These are phyloP conservation scores for Leucophora obtusa DNA, from an alignment of 2,888 invertebrate species.

Conservation along the genomic window DNA sequence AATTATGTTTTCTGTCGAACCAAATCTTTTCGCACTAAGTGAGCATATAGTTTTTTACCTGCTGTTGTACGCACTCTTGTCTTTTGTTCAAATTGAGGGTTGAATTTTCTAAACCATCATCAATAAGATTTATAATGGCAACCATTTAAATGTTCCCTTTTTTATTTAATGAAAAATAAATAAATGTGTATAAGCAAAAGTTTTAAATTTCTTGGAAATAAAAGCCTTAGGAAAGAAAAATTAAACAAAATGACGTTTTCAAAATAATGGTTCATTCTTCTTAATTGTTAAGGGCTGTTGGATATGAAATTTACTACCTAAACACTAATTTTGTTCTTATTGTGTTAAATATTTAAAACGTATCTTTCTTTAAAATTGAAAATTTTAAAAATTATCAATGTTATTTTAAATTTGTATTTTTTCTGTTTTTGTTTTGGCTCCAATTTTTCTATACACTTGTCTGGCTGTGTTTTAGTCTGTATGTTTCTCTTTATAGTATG, in stretches of 20 bases:
- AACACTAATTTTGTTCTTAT: constrained; percentile 49
- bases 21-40: constrained; percentile 49
- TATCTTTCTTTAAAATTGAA: constrained; percentile 23
- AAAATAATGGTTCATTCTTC: constrained; percentile 43
- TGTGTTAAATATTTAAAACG: constrained; percentile 6
- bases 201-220: constrained; percentile 79
- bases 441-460: constrained; percentile 65
- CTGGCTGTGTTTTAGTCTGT: constrained; percentile 33
- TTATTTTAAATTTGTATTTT: constrained; percentile 12
- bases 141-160: constrained; percentile 48
- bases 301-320: constrained; percentile 16
- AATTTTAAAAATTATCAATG: constrained; percentile 56
- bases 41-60: constrained; percentile 39
- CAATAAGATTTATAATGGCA: constrained; percentile 61
- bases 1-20: constrained; percentile 18
- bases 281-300: constrained; percentile 55
- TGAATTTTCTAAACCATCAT: constrained; percentile 14
- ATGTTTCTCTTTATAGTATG: constrained; percentile 10
- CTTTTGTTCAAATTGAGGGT: constrained; percentile 25
- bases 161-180: neutral
- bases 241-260: constrained; percentile 63
- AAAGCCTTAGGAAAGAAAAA: constrained; percentile 70
- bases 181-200: constrained; percentile 67
- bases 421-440: constrained; percentile 63
- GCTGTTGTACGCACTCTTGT: neutral